Evolutionary conservation across 2,113 vertebrate species (phyloP).

Genomic region (Tetraodon nigroviridis): DNA sequence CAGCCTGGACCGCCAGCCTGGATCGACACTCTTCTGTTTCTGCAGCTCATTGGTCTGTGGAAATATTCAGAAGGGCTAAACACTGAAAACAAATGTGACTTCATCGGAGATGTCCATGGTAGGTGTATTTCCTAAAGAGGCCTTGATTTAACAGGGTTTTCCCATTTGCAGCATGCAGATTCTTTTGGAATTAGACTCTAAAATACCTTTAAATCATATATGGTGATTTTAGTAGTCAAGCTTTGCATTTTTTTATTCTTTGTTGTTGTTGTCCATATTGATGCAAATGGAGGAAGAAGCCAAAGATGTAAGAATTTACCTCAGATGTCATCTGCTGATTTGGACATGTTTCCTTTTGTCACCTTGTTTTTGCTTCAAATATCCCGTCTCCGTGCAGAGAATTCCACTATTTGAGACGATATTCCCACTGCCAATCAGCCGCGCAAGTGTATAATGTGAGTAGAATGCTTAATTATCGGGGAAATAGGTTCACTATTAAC

Average conservation of each 20-base stretch:
- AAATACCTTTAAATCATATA: slow-evolving; percentile 7
- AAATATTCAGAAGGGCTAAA: too few species aligned
- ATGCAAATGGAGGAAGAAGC: slow-evolving; percentile 24
- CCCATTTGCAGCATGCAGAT: background rate
- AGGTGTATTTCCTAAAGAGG: too few species aligned
- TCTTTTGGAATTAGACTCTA: background rate
- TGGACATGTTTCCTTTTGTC: slow-evolving; percentile 14
- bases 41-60: background rate
- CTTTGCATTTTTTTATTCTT: background rate
- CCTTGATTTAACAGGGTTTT: slow-evolving; percentile 4
- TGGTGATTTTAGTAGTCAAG: background rate
- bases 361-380: slow-evolving; percentile 3
- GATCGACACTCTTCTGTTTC: background rate
- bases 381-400: slow-evolving; percentile 1
- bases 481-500: background rate
- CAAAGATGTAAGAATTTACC: slow-evolving; percentile 46
- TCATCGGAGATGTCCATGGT: too few species aligned
- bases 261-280: background rate
- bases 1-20: too few species aligned
- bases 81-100: too few species aligned
- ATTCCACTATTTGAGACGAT: slow-evolving; percentile 4
- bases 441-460: slow-evolving; percentile 18
- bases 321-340: slow-evolving; percentile 23
- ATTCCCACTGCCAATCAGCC: too few species aligned
- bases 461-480: slow-evolving; percentile 9